These are phyloP conservation scores for Phyto melanocephala DNA, from an alignment of 2,888 invertebrate genomes.

Conservation along the genomic window DNA sequence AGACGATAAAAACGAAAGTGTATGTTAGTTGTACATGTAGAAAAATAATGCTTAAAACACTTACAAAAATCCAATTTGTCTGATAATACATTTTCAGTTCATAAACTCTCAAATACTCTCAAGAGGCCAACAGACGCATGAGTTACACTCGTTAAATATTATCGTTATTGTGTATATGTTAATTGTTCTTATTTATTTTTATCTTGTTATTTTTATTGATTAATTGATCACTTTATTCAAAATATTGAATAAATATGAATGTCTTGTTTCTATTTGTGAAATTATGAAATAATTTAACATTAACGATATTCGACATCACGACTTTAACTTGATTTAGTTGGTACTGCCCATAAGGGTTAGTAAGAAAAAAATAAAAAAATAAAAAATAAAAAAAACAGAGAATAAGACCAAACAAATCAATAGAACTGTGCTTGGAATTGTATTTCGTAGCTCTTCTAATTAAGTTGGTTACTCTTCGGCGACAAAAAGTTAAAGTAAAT, in stretches of 20 bases:
- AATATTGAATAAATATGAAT: background rate
- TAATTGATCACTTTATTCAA: background rate
- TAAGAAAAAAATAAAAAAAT: background rate
- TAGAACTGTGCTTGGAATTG: background rate
- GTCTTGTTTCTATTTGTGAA: background rate
- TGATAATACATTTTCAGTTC: constrained; percentile 71
- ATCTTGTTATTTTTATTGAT: background rate
- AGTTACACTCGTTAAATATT: background rate
- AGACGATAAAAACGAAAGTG: too few species aligned
- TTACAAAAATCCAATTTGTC: constrained; percentile 77
- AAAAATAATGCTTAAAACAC: constrained; percentile 64
- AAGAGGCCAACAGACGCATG: background rate
- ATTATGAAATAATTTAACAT: background rate
- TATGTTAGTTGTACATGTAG: too few species aligned
- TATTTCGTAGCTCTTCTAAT: constrained; percentile 34
- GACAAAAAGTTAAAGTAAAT: constrained; percentile 32
- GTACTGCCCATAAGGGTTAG: background rate
- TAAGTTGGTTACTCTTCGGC: constrained; percentile 20
- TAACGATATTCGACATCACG: background rate
- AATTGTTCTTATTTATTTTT: background rate
- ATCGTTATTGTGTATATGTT: background rate
- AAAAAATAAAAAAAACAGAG: background rate
- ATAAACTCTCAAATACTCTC: background rate
- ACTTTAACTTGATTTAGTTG: constrained; percentile 26
- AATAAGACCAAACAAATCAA: background rate